These are phyloP conservation scores for Neoscelio sp. DNA, from an alignment of 2,888 invertebrate genomes.

Conservation along the genomic window DNA sequence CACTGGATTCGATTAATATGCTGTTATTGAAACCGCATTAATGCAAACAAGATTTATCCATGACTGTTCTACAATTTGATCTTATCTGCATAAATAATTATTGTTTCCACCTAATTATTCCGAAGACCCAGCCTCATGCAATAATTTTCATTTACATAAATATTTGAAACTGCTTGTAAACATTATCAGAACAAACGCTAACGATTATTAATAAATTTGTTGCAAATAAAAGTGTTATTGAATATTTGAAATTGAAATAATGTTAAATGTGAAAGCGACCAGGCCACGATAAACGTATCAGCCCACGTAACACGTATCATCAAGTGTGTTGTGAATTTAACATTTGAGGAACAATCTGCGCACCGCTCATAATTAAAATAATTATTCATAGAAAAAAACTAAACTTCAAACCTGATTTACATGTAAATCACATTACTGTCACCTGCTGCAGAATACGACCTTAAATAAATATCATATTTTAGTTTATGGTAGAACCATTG, in stretches of 20 bases:
- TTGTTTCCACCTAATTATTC: slow-evolving; percentile 54
- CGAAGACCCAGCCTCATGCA: slow-evolving; percentile 22
- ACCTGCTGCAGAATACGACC: slow-evolving; percentile 2
- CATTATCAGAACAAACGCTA: neutral
- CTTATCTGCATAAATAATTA: slow-evolving; percentile 58
- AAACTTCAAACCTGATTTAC: slow-evolving; percentile 23
- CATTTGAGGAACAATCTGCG: slow-evolving; percentile 1
- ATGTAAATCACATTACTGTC: slow-evolving; percentile 34
- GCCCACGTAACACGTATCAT: neutral
- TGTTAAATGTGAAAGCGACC: neutral
- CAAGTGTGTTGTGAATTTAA: neutral
- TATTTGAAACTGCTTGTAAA: neutral
- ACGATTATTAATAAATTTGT: neutral
- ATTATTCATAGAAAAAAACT: slow-evolving; percentile 35
- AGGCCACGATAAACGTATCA: no score
- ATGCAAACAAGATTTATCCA: slow-evolving; percentile 59
- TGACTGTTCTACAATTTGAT: slow-evolving; percentile 52
- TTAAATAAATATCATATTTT: slow-evolving; percentile 1
- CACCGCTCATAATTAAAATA: slow-evolving; percentile 11
- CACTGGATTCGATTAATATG: slow-evolving; percentile 57
- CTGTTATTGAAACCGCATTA: slow-evolving; percentile 58
- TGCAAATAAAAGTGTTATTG: neutral
- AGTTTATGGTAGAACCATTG: no score
- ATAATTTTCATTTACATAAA: slow-evolving; percentile 28
- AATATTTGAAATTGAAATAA: neutral